A percentile compares a stretch with the other conserved stretches of the same genome.
phyloP scores from a whole-genome alignment of 2,113 vertebrate genomes.

The Boulengeromyrus knoepffleri region DNA sequence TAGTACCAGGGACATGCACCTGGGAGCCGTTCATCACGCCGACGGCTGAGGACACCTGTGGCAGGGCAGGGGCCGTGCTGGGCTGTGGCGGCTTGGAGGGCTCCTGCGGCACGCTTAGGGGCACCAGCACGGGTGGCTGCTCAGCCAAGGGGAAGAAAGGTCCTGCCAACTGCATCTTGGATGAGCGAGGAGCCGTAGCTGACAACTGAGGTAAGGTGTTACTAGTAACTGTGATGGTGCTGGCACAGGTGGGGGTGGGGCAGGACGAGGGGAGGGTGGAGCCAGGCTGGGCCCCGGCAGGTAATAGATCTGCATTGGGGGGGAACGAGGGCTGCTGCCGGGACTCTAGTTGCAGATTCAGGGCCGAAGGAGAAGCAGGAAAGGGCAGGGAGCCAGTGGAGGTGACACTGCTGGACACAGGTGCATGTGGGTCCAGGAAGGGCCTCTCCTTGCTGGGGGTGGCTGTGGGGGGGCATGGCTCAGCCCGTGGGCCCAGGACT shows the following conservation, averaged over 20 bases:
- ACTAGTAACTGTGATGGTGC: conserved; percentile 74
- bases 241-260: conserved; percentile 61
- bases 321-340: conserved; percentile 70
- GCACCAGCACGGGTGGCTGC: conserved; percentile 85
- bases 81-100: conserved; percentile 55
- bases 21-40: conserved; percentile 92
- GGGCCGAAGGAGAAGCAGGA: conserved; percentile 33
- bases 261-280: conserved; percentile 61
- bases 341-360: conserved; percentile 51
- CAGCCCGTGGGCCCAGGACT: conserved; percentile 57
- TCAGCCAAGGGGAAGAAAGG: conserved; percentile 85
- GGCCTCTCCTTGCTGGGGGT: conserved; percentile 74
- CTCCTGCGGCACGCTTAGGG: conserved; percentile 61
- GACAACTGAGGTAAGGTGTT: conserved; percentile 87
- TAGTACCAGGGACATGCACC: conserved; percentile 81
- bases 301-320: conserved; percentile 71
- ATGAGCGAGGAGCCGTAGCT: conserved; percentile 75
- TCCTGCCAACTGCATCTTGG: conserved; percentile 84
- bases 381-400: conserved; percentile 53
- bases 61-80: conserved; percentile 59
- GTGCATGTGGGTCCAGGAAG: conserved; percentile 53
- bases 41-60: conserved; percentile 79
- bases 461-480: conserved; percentile 59
- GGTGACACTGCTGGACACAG: conserved; percentile 56
- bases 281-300: conserved; percentile 46